Conservation (phyloP, 2,797 vertebrate species). For the Myiotriccus ornatus region DNA sequence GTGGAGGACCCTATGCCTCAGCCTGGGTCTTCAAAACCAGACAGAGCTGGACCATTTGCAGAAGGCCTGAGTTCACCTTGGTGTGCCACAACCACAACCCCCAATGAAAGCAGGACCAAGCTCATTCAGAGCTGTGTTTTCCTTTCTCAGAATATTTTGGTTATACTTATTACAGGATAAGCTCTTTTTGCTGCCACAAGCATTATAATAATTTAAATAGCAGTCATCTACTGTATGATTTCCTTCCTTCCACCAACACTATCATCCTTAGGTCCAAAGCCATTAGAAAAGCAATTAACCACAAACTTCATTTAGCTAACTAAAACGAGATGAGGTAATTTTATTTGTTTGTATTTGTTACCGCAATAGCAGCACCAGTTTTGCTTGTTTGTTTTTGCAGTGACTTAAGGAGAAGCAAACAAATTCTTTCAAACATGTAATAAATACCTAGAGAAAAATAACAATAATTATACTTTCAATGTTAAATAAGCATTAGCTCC, state of each 20-base stretch:
- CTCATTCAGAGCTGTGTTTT: neutral
- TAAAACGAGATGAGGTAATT: neutral
- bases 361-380: neutral
- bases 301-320: neutral
- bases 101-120: neutral
- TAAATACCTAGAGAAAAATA: neutral
- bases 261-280: neutral
- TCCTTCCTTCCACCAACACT: conserved; percentile 13
- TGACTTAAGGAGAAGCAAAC: neutral
- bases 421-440: neutral
- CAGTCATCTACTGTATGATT: neutral
- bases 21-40: neutral
- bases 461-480: neutral
- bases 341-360: conserved; percentile 16
- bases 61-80: neutral
- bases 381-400: neutral
- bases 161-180: neutral
- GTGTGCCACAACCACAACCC: neutral
- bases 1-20: neutral
- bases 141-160: neutral
- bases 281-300: neutral
- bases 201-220: neutral
- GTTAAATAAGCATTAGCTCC: neutral
- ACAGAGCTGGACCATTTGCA: neutral
- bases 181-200: neutral